Conservation (phyloP, 2,888 invertebrate species). For the Cryptus viduatorius region DNA sequence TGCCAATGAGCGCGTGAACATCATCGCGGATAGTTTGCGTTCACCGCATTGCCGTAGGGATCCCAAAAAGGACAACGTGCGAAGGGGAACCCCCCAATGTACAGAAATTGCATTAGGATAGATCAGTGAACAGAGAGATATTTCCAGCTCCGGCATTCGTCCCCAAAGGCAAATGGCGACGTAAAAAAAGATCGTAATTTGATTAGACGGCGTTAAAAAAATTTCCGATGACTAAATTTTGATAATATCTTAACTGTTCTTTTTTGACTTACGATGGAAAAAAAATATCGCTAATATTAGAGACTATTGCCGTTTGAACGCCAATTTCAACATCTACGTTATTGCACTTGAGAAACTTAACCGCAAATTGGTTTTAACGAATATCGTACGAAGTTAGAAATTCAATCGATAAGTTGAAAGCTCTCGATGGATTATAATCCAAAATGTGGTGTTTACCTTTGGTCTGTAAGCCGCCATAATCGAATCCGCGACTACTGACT, state of each 20-base stretch:
- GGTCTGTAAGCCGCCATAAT: not conserved
- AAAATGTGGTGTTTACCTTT: not conserved
- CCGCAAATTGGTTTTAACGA: not conserved
- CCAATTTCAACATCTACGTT: not conserved
- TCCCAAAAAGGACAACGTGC: not conserved
- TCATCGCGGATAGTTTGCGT: not conserved
- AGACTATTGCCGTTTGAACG: not conserved
- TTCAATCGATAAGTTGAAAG: not conserved
- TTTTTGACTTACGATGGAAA: too few relatives aligned
- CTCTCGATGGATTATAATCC: not conserved
- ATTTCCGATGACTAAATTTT: too few relatives aligned
- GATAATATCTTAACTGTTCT: too few relatives aligned
- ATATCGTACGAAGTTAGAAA: not conserved
- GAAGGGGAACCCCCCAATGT: too few relatives aligned
- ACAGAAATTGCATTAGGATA: too few relatives aligned
- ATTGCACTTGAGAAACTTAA: not conserved
- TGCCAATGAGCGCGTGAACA: not conserved
- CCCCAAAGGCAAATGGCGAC: too few relatives aligned
- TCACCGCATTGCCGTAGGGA: not conserved
- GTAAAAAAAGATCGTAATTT: too few relatives aligned
- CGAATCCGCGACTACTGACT: not conserved
- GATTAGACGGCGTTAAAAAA: too few relatives aligned
- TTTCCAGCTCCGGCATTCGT: too few relatives aligned
- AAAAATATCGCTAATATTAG: too few relatives aligned
- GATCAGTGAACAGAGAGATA: too few relatives aligned